phyloP scores from a whole-genome alignment of 2,113 vertebrate genomes.

The Actenoides lindsayi region DNA sequence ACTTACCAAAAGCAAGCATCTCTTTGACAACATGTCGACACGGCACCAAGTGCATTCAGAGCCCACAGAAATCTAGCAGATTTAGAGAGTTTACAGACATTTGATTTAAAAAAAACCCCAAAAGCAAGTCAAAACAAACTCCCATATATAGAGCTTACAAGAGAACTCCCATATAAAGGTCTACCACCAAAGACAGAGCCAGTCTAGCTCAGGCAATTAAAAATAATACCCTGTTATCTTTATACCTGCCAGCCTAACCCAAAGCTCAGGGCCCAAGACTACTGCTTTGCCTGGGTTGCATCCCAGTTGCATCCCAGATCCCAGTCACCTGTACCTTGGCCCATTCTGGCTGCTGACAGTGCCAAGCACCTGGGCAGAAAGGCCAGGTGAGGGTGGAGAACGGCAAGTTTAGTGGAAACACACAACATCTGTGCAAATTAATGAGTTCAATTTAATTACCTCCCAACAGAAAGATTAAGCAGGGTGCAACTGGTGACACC shows the following conservation, averaged over 20 bases:
- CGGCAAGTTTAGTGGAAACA: neutral
- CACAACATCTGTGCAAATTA: conserved; percentile 26
- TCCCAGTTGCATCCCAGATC: neutral
- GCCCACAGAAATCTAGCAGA: neutral
- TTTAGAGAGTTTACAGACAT: neutral
- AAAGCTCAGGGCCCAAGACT: neutral
- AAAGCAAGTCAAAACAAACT: neutral
- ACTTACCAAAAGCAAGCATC: neutral
- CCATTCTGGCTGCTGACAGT: neutral
- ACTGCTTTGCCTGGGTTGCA: neutral
- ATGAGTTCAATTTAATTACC: conserved; percentile 42
- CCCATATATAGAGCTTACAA: neutral
- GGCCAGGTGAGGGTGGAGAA: neutral
- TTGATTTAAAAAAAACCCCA: neutral
- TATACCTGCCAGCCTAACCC: neutral
- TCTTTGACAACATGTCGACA: neutral
- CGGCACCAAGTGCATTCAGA: neutral
- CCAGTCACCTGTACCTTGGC: no score
- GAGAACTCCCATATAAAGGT: neutral
- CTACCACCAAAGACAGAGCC: neutral
- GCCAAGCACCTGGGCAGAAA: neutral
- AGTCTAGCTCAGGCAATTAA: neutral
- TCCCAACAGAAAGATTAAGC: conserved; percentile 50
- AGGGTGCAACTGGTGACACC: conserved; percentile 27
- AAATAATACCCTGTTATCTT: neutral